Base-by-base conservation (phyloP, 2,888 invertebrate species). In the Cataglyphis rosenhaueri region DNA sequence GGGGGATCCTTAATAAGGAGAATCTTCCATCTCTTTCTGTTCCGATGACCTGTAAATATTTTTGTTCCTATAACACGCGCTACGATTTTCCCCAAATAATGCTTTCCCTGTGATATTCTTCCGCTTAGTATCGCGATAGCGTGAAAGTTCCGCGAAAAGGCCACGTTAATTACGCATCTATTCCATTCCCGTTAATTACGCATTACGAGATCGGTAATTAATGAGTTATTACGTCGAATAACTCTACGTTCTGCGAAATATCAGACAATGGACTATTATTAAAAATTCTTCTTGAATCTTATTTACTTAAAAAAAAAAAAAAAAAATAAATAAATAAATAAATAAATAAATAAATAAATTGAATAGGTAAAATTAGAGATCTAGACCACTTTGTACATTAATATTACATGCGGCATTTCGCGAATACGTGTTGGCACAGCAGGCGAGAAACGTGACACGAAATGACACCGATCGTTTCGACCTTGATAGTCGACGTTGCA, bases 401-500 rank as follows among this genome's bases (percentile, higher is more conserved):
- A 61, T 18, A 35, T 64, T 38, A 32, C n/a, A n/a, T 21, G 52
- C 52, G 29, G 8, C 10, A 15, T 15, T 12, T 25, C 38, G 52
- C 25, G n/a, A 21, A 35, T 44, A 18, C 9, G 41, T 29, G 41
- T 78, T 59, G 25, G 32, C 76, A 29, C 57, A 57, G 29, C 57
- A 59, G 5, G 5, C 32, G 35, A 25, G 35, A 21, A 74, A 65
- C 48, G 75, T 55, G 75, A 65, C 65, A 55, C 64, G 74, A 21
- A 62, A 48, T 25, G 65, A 55, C 18, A 29, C 48, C 41, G 32
- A 70, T 78, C 70, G 70, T 44, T 59, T 44, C 78, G 32, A 32
- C 70, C 70, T 78, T 44, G 78, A 68, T 57, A 78, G 44, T 25
- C 41, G 57, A 18, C 25, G 66, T 76, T 76, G 66, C 29, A 66